Conservation (phyloP, 2,113 vertebrate genomes). For the Protobothrops flavoviridis region DNA sequence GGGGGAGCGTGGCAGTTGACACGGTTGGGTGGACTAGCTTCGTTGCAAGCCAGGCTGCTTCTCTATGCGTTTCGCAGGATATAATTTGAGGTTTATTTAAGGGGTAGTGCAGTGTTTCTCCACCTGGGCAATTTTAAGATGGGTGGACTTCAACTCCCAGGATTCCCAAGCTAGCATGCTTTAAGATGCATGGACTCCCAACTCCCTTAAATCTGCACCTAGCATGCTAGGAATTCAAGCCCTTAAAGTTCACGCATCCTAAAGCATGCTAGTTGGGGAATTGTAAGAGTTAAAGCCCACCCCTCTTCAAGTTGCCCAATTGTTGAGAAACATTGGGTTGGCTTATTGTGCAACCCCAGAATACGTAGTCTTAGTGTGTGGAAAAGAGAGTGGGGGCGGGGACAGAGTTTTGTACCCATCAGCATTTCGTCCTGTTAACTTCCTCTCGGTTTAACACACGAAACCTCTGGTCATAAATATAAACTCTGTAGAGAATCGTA, state of each 20-base stretch:
- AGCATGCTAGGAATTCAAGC: neutral
- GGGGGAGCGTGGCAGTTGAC: accelerated
- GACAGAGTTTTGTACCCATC: neutral
- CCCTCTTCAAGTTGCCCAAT: neutral
- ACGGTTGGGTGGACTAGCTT: neutral
- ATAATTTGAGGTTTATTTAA: neutral
- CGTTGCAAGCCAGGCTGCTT: constrained; percentile 6
- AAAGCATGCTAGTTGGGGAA: neutral
- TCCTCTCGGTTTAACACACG: neutral
- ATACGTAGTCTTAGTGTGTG: neutral
- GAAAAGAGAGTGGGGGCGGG: neutral
- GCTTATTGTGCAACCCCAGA: neutral
- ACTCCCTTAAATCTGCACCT: neutral
- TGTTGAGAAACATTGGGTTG: neutral
- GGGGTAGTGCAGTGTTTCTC: neutral
- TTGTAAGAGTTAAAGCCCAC: neutral
- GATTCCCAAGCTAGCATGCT: no score
- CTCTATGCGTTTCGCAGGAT: neutral
- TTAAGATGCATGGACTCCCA: no score
- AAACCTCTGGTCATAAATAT: neutral
- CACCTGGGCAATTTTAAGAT: neutral
- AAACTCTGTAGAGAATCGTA: no score
- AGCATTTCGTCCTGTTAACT: neutral
- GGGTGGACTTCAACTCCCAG: neutral
- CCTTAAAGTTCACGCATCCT: neutral